Percentiles rank a stretch among this genome's conserved stretches.
phyloP scores from a whole-genome alignment of 1,140 invertebrate genomes.

The Drosophila repletoides region DNA sequence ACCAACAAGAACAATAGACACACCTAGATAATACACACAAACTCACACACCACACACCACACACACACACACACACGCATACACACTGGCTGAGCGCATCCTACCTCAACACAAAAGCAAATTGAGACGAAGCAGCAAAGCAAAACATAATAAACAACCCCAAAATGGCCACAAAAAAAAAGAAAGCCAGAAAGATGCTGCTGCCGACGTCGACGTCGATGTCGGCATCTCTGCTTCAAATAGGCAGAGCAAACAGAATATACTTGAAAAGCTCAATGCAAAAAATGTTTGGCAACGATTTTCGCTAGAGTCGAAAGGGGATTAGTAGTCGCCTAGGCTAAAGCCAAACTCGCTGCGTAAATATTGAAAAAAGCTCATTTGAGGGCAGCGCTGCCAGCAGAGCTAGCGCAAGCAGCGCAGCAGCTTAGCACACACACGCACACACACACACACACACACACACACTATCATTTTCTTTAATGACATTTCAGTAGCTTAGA shows the following conservation, averaged over 20 bases:
- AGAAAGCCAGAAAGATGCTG: slow-evolving; percentile 12
- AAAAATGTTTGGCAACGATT: slow-evolving; percentile 43
- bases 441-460: neutral
- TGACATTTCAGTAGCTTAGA: slow-evolving; percentile 7
- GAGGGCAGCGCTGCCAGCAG: slow-evolving; percentile 47
- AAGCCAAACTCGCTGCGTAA: slow-evolving; percentile 68
- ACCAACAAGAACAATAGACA: slow-evolving; percentile 35
- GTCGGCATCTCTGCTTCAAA: slow-evolving; percentile 46
- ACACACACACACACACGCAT: neutral
- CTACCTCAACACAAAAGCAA: slow-evolving; percentile 64
- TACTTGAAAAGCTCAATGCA: slow-evolving; percentile 70
- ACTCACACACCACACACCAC: neutral
- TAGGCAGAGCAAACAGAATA: slow-evolving; percentile 61
- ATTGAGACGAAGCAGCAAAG: slow-evolving; percentile 57
- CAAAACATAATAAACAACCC: slow-evolving; percentile 75
- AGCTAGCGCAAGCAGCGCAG: no score
- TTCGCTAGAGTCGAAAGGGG: slow-evolving; percentile 1
- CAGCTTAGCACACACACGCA: slow-evolving; percentile 13
- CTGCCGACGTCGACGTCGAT: neutral
- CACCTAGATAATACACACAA: slow-evolving; percentile 23
- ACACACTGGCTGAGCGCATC: slow-evolving; percentile 41
- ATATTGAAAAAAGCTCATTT: slow-evolving; percentile 74
- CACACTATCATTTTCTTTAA: slow-evolving; percentile 4
- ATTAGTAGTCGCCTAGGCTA: slow-evolving; percentile 53
- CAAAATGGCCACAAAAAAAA: slow-evolving; percentile 50